Evolutionary conservation across 2,113 vertebrate genomes (phyloP).

Genomic region (Tachycineta bicolor): DNA sequence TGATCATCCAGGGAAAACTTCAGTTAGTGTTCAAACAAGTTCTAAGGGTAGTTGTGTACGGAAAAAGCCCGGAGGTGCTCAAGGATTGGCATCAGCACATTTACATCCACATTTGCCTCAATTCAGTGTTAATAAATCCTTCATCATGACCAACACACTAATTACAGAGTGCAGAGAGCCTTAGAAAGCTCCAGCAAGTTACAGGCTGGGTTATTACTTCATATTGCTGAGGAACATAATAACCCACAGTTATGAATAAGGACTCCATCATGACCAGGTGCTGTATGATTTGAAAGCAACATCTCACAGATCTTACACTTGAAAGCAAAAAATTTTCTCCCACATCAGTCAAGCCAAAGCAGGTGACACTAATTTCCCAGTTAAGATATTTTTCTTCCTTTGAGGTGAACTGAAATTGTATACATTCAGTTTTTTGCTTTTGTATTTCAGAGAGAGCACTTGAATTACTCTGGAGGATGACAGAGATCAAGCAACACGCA

Average conservation of each 20-base stretch:
- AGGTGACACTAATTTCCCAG: neutral
- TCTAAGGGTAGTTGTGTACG: neutral
- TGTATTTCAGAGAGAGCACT: neutral
- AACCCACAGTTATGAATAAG: neutral
- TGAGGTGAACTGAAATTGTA: neutral
- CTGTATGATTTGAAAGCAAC: neutral
- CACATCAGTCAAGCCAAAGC: neutral
- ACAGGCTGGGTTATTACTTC: neutral
- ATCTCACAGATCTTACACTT: neutral
- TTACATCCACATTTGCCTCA: slow-evolving; percentile 9
- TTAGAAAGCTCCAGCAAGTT: slow-evolving; percentile 20
- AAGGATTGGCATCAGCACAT: slow-evolving; percentile 17
- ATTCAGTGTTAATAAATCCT: slow-evolving; percentile 35
- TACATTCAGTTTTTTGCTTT: neutral
- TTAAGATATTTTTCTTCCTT: neutral
- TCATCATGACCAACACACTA: neutral
- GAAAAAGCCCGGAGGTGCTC: neutral
- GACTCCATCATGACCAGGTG: neutral
- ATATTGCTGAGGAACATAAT: neutral
- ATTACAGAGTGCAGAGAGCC: slow-evolving; percentile 5
- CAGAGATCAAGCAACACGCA: neutral
- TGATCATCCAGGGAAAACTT: slow-evolving; percentile 3
- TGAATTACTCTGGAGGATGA: neutral
- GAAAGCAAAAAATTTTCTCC: neutral
- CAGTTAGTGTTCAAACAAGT: slow-evolving; percentile 30